Base-by-base conservation (phyloP, 2,888 invertebrate genomes). In the Carterocephalus palaemon region DNA sequence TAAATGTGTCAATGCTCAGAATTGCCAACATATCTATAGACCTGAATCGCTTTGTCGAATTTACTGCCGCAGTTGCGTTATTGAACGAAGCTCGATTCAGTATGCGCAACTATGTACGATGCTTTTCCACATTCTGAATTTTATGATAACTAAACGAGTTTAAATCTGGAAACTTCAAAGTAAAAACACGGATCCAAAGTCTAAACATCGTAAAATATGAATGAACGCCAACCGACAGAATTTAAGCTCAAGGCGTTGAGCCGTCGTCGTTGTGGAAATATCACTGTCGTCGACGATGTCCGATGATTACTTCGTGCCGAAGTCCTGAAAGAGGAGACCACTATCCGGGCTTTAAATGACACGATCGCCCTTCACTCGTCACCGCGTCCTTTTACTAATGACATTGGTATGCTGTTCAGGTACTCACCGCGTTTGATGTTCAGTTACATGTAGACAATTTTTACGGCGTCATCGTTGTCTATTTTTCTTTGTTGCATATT, bases 351-450 rank as follows among this genome's bases (percentile, higher is more conserved):
- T 26, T 13, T 28, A 56, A 67, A 66, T 79, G 71, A 76, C 75
- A 64, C 51, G 61, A 48, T 57, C 72, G 81, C 64, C 81, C 81
- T 79, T 76, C 70, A 66, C 54, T 56, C 56, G 57, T 53, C 56
- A 57, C 56, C 57, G 69, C 68, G 62, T 70, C 63, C 62, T 50
- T 55, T 70, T 67, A 67, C 68, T 67, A 67, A 72, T 69, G 57
- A 54, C 54, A 63, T 70, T 67, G 68, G 60, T 56, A n/a, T n/a
- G n/a, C n/a, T n/a, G 54, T 63, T 58, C 51, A 52, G 51, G 63
- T 67, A 61, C 61, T 52, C 48, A 48, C 17, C 16, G 23, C 23
- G 31, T 23, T 32, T 40, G 40, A 32, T 32, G 40, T 32, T 40
- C 23, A 3, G 16, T 17, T 26, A n/a, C n/a, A 26, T 37, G 17